Evolutionary conservation across 2,113 vertebrate species (phyloP).

Genomic region (Urocynchramus pylzowi): DNA sequence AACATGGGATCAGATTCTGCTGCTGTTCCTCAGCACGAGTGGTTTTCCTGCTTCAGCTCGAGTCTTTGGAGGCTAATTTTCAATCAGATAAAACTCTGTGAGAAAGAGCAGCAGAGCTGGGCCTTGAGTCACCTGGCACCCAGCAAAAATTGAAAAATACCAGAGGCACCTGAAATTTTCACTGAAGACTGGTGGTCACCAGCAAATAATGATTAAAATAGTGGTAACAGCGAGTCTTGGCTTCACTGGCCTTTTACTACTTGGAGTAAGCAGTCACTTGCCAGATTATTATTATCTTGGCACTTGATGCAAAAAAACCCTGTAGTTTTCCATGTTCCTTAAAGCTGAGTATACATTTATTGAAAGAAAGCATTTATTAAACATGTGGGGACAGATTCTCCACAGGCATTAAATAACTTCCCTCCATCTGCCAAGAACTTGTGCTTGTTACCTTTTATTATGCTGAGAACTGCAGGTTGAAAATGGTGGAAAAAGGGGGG

Average conservation of each 20-base stretch:
- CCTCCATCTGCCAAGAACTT: conserved; percentile 6
- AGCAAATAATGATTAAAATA: conserved; percentile 12
- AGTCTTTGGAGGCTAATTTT: conserved; percentile 24
- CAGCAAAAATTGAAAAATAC: conserved; percentile 35
- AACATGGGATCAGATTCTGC: conserved; percentile 33
- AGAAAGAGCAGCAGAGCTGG: conserved; percentile 27
- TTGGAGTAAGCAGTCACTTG: conserved; percentile 10
- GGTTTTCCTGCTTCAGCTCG: neutral
- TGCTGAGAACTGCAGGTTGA: conserved; percentile 17
- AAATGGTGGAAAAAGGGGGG: neutral
- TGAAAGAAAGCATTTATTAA: conserved; percentile 57
- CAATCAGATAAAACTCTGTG: conserved; percentile 18
- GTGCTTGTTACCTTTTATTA: conserved; percentile 17
- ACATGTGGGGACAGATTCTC: conserved; percentile 27
- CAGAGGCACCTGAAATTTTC: conserved; percentile 20
- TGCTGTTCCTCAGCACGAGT: neutral
- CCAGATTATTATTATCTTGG: conserved; percentile 52
- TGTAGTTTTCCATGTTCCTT: conserved; percentile 32
- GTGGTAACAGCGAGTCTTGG: neutral
- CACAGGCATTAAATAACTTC: conserved; percentile 30
- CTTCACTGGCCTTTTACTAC: neutral
- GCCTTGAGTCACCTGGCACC: neutral
- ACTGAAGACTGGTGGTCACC: conserved; percentile 35
- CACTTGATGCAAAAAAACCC: neutral
- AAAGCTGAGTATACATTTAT: conserved; percentile 32